Evolutionary conservation across 2,888 invertebrate genomes (phyloP).

Genomic region (Automeris io): DNA sequence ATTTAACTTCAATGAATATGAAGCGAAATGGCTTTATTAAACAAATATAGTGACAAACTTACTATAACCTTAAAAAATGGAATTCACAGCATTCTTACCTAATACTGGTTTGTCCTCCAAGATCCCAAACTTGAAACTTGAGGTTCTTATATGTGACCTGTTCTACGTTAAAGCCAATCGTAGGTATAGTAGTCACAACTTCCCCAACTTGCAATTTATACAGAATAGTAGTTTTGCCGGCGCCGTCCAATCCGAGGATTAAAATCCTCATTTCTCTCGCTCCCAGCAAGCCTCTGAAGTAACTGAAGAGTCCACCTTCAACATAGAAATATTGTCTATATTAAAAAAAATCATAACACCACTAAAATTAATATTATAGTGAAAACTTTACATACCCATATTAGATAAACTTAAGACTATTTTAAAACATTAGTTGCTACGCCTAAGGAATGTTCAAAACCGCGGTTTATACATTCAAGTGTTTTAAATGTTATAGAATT

Average conservation of each 20-base stretch:
- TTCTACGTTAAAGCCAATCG: constrained; percentile 99
- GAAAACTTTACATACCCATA: constrained; percentile 58
- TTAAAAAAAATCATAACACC: constrained; percentile 13
- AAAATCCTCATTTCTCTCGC: constrained; percentile 98
- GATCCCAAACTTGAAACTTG: constrained; percentile 99
- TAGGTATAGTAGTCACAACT: constrained; percentile 98
- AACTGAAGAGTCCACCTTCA: constrained; percentile 96
- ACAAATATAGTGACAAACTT: constrained; percentile 13
- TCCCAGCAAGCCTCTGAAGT: constrained; percentile 96
- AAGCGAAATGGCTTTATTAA: constrained; percentile 2
- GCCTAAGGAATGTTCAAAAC: constrained; percentile 43
- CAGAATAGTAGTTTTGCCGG: constrained; percentile 99
- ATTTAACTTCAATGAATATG: too few relatives aligned
- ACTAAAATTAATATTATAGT: constrained; percentile 24
- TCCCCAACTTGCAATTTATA: constrained; percentile 99
- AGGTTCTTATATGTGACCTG: constrained; percentile 99
- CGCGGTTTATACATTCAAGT: constrained; percentile 30
- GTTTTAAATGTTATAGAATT: constrained; percentile 19
- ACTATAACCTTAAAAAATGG: constrained; percentile 21
- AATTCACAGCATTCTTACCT: constrained; percentile 74
- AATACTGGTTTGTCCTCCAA: constrained; percentile 99
- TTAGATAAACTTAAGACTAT: constrained; percentile 50
- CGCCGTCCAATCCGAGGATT: constrained; percentile 98
- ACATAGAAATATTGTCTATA: constrained; percentile 20
- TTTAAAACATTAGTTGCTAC: constrained; percentile 55